phyloP scores from a whole-genome alignment of 1,140 invertebrate genomes.

The Ceratina australensis region DNA sequence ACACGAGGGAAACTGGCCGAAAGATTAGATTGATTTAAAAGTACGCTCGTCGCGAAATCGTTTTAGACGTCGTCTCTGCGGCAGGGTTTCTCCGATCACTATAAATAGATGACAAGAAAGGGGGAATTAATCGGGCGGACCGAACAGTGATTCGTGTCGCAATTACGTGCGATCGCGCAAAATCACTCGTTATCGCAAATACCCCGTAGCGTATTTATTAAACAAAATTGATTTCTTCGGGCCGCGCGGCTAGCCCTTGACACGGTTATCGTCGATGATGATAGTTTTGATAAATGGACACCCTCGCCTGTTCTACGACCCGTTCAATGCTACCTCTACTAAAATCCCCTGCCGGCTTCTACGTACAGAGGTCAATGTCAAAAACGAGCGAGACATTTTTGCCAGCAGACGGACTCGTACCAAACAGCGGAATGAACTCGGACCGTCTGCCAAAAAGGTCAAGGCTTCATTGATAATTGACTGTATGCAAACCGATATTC shows the following conservation, averaged over 20 bases:
- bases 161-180: slow-evolving; percentile 14
- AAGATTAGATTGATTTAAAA: not conserved
- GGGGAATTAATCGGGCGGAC: not conserved
- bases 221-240: slow-evolving; percentile 60
- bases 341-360: slow-evolving; percentile 15
- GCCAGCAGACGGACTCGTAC: not conserved
- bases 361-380: not conserved
- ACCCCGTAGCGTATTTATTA: slow-evolving; percentile 48
- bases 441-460: not conserved
- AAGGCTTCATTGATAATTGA: not conserved
- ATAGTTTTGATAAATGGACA: slow-evolving; percentile 31
- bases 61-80: slow-evolving; percentile 1
- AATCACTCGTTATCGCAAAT: slow-evolving; percentile 5
- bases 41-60: not conserved
- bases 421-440: too few relatives aligned
- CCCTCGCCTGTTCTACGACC: not conserved
- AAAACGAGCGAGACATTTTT: not conserved
- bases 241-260: slow-evolving; percentile 45
- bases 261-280: slow-evolving; percentile 48
- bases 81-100: slow-evolving; percentile 5
- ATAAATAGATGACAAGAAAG: slow-evolving; percentile 17
- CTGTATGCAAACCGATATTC: not conserved
- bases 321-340: not conserved
- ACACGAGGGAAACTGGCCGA: not conserved
- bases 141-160: slow-evolving; percentile 18